Base-by-base conservation (phyloP, 2,113 vertebrate genomes). In the Apteryx mantelli region DNA sequence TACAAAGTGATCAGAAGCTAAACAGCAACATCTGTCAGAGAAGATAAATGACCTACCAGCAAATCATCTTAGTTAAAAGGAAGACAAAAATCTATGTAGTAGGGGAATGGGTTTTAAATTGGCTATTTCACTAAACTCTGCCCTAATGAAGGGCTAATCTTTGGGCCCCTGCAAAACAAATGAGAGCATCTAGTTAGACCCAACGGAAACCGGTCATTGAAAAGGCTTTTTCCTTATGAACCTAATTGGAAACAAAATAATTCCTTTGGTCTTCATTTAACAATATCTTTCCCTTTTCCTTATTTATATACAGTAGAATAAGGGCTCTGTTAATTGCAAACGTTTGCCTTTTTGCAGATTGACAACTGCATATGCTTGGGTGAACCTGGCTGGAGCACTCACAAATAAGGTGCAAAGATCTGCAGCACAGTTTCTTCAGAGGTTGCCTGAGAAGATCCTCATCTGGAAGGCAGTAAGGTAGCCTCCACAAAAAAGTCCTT, bases 181-280 rank as follows among this genome's bases (percentile, higher is more conserved):
- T 53, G 88, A 89, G 93, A 91, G 17, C 63, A 89, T 90, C 85
- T 93, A 40, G 65, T 95, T 96, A 96, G 91, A 95, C 70, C 81
- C 77, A 82, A 13, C 60, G 40, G 96, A 97, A 97, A 68, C 89
- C 50, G 44, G 40, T 65, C 63, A 52, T 66, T 96, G 86, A 74
- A 91, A 95, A 95, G 77, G 55, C 82, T 93, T 95, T 95, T 91
- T 88, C 81, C 86, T 91, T 76, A 66, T 50, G 87, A 81, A 84
- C 76, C 89, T 96, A 97, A 96, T 89, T 92, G 89, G 89, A 92
- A 92, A 73, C 79, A 88, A 94, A 94, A 83, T 96, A 83, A 86
- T 91, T 95, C 86, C 89, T 97, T 96, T 96, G 84, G 79, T 97
- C 96, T 96, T 97, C 79, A 38, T 96, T 96, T 95, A 96, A 76